A percentile compares a stretch with the other conserved stretches of the same genome.
These are phyloP conservation scores for Zootoca vivipara DNA, from an alignment of 2,113 vertebrate genomes.

Conservation along the genomic window DNA sequence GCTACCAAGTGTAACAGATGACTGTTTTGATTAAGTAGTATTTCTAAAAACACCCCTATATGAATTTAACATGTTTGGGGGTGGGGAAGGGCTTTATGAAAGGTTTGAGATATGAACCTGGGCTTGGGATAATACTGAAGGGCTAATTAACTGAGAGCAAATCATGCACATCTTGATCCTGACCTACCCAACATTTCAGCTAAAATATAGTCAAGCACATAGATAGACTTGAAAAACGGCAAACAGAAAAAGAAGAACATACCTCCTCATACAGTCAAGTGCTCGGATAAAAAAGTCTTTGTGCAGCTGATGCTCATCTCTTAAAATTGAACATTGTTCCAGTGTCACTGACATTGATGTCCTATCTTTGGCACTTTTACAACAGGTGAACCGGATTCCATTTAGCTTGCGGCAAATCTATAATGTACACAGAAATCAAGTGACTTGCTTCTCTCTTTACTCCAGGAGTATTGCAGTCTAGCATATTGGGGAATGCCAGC, in stretches of 20 bases:
- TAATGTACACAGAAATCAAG: not conserved
- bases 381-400: constrained; percentile 96
- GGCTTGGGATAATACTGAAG: not conserved
- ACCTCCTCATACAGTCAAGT: constrained; percentile 98
- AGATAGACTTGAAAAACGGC: rapidly evolving
- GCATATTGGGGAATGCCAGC: not conserved
- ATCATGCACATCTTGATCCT: not conserved
- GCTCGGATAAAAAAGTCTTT: constrained; percentile 94
- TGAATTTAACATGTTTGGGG: not conserved
- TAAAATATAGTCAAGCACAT: rapidly evolving
- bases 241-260: constrained; percentile 24
- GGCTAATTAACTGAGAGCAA: not conserved
- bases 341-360: constrained; percentile 98
- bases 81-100: not conserved
- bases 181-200: not conserved
- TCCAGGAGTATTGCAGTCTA: rapidly evolving
- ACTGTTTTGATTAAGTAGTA: not conserved
- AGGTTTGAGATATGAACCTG: not conserved
- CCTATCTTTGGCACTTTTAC: constrained; percentile 99
- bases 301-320: constrained; percentile 94
- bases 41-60: not conserved
- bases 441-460: not conserved
- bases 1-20: not conserved
- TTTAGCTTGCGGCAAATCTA: constrained; percentile 97
- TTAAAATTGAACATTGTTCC: constrained; percentile 93